Evolutionary conservation across 1,140 invertebrate genomes (phyloP), one percentile per base, ranked within the genome.

Genomic region (Drosophila equinoxialis): DNA sequence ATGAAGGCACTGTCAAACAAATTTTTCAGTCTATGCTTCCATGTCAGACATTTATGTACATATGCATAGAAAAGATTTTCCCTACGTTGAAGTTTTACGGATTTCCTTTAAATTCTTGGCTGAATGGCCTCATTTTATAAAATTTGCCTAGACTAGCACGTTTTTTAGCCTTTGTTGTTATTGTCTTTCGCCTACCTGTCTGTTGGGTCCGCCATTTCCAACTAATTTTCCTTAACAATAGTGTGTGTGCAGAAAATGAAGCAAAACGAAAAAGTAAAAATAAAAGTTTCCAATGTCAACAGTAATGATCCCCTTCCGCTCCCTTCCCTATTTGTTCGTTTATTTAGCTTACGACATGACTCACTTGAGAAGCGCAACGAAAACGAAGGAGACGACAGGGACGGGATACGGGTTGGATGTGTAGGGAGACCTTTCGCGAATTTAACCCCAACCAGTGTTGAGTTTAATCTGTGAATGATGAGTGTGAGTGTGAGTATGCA

Each of bases 211-310:
- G 57, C 71, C 73, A 65, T 79, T 86, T 87, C 79, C 76, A 86
- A 84, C 83, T 86, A 83, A 86, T 76, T 86, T 82, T 65, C 39
- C 64, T 80, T 67, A 17, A 17, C n/a, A n/a, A n/a, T n/a, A n/a
- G n/a, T 17, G 17, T 17, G 17, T 63, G 57, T 75, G 66, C 71
- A 79, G 77, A 71, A 82, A 82, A 74, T 54, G 70, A 71, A 78
- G 74, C 77, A 78, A 55, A 42, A 17, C 66, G 35, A n/a, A 45
- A 48, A 45, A 23, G 23, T 48, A 30, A 55, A 73, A 78, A 79
- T 81, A 81, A 76, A 79, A 76, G 77, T 63, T 86, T 82, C 82
- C 82, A 85, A 82, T 85, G 82, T 85, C 82, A 85, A 82, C 71
- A 71, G 55, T 68, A 79, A 87, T 85, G 51, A 23, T 13, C 5